Base-by-base conservation (phyloP, 2,888 invertebrate genomes). In the Fragum sueziense region DNA sequence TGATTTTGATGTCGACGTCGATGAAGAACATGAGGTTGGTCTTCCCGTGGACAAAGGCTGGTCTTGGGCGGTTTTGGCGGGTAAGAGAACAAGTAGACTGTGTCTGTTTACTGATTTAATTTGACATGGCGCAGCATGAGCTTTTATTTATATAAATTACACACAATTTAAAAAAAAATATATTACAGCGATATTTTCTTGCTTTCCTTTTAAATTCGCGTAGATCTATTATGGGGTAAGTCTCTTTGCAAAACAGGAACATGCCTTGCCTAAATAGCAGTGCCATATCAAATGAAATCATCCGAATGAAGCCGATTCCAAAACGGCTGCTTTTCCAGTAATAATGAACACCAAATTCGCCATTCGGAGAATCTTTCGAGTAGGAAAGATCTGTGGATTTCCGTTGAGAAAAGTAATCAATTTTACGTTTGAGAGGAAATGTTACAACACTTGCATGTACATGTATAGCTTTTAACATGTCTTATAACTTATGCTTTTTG, bases 41-140 rank as follows among this genome's bases (percentile, higher is more conserved):
- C 33, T 70, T n/a, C 78, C 78, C 9, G 41, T 80, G 1, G 78
- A 79, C 65, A 69, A 59, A 59, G 78, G 78, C n/a, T 82, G 76
- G 75, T 77, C 80, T 0, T 75, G 78, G 78, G 76, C 73, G 1
- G 72, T 79, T 17, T 61, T 79, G 1, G 76, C 70, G 67, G 78
- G 78, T 82, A 73, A 47, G 37, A 47, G 14, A 61, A n/a, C 7
- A 52, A n/a, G 6, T n/a, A 11, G 52, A 11, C 6, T 6, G 52
- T 20, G 20, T 52, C n/a, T 52, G n/a, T 52, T n/a, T n/a, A n/a
- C n/a, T n/a, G n/a, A n/a, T n/a, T n/a, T n/a, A n/a, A n/a, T n/a
- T n/a, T n/a, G n/a, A n/a, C n/a, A n/a, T n/a, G n/a, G n/a, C n/a
- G n/a, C n/a, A n/a, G n/a, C n/a, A n/a, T n/a, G n/a, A n/a, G n/a